Evolutionary conservation across 1,140 invertebrate species (phyloP), one percentile per base, ranked within the genome.

Genomic region (Aphelenchoides fujianensis): DNA sequence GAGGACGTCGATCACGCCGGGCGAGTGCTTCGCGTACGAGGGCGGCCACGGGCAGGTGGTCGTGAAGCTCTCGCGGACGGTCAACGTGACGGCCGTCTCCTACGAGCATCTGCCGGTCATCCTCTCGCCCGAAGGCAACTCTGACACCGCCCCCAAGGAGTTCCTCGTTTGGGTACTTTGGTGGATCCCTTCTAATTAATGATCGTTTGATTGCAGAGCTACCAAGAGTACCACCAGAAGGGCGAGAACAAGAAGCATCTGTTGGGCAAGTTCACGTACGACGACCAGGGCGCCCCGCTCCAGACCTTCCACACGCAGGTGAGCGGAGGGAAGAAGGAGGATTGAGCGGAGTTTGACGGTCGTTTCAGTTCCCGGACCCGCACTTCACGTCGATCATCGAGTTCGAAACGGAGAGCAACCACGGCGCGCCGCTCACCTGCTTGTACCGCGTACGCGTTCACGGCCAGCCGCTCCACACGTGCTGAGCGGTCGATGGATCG

Each of bases 21-120:
- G 95, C 28, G 89, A 95, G 82, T 99, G 95, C 86, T 99, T 95
- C 95, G 92, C 94, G 31, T 97, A 98, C 85, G 91, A 92, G 85
- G 94, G 93, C 61, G 91, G 91, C 79, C 90, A 91, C 1, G 95
- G 94, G 19, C 92, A 86, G 80, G 78, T 89, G 23, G 88, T 86
- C 7, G 84, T 88, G 16, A 76, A 87, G 73, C 64, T 85, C 34
- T 72, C 78, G 7, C 54, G 71, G 23, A 57, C 59, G 16, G 78
- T 84, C 61, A 72, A 82, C 92, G 32, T 89, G 92, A 5, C 90
- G 91, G 76, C 88, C 95, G 16, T 90, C 91, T 74, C 89, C 87
- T 36, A 86, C 88, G 53, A 91, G 95, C 67, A 88, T 89, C 82
- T 88, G 27, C 84, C 86, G 0, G 81, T 80, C 30, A 76, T 79